These are phyloP conservation scores for Mesaphorura yosii DNA, from an alignment of 1,140 invertebrate genomes.

Conservation along the genomic window DNA sequence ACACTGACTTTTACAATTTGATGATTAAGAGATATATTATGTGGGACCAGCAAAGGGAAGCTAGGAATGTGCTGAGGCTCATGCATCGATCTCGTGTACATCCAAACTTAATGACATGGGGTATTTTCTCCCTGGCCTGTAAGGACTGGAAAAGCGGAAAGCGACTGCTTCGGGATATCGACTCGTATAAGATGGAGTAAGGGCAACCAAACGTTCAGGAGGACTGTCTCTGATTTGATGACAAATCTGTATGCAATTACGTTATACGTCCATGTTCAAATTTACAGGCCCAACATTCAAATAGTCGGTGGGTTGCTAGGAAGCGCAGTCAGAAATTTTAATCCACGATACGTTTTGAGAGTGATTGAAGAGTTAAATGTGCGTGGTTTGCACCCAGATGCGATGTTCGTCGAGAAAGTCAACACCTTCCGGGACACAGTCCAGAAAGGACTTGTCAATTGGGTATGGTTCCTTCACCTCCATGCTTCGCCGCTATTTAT, in stretches of 20 bases:
- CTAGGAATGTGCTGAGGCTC: constrained; percentile 49
- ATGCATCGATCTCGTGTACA: background rate
- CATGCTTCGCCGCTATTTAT: too few species aligned
- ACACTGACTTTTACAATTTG: constrained; percentile 74
- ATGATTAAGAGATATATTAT: constrained; percentile 65
- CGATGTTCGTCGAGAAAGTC: constrained; percentile 15
- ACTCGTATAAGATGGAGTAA: constrained; percentile 49
- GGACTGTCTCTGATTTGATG: background rate
- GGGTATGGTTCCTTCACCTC: too few species aligned
- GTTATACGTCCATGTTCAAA: constrained; percentile 9
- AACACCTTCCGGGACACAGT: constrained; percentile 9
- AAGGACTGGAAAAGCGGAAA: constrained; percentile 44
- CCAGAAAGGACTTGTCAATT: constrained; percentile 7
- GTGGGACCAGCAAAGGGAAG: constrained; percentile 50
- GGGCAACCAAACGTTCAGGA: background rate
- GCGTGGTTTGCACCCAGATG: constrained; percentile 48
- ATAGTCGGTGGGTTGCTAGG: constrained; percentile 57
- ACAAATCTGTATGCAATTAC: background rate
- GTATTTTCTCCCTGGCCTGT: constrained; percentile 67
- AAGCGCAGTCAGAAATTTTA: constrained; percentile 43
- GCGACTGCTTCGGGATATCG: constrained; percentile 56
- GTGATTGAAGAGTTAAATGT: constrained; percentile 51
- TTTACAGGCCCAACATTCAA: constrained; percentile 52
- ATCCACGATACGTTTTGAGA: constrained; percentile 53
- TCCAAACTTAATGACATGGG: constrained; percentile 71